phyloP scores from a whole-genome alignment of 2,888 invertebrate genomes.

The Sinodicranocentrus sp. region DNA sequence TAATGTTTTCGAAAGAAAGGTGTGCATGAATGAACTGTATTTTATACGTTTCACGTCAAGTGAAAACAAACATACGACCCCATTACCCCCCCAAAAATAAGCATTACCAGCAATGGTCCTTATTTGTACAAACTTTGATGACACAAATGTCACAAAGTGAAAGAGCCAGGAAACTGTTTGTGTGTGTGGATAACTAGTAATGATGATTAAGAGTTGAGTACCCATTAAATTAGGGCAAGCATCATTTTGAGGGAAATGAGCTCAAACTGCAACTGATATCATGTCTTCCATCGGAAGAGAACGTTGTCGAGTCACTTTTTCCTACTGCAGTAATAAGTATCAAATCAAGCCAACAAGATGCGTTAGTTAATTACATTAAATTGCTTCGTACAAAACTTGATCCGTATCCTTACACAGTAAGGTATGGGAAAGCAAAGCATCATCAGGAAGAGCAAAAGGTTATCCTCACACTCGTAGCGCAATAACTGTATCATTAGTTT shows the following conservation, averaged over 20 bases:
- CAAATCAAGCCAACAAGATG: constrained; percentile 62
- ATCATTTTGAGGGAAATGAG: constrained; percentile 51
- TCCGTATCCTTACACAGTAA: neutral
- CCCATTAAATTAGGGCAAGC: constrained; percentile 63
- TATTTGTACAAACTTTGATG: too few relatives aligned
- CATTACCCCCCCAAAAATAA: too few relatives aligned
- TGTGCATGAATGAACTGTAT: too few relatives aligned
- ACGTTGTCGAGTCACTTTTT: constrained; percentile 22
- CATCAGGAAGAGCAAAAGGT: neutral
- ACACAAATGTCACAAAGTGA: constrained; percentile 58
- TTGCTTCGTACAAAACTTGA: constrained; percentile 42
- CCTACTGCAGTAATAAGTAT: constrained; percentile 56
- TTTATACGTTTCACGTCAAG: too few relatives aligned
- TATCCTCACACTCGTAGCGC: constrained; percentile 10
- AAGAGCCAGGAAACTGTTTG: constrained; percentile 35
- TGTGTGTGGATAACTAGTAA: constrained; percentile 24
- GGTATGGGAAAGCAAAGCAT: constrained; percentile 2
- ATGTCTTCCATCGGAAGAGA: neutral
- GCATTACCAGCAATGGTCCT: too few relatives aligned
- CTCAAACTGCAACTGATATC: constrained; percentile 38
- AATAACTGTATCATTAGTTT: constrained; percentile 21
- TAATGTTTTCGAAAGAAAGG: too few relatives aligned
- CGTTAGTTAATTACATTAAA: constrained; percentile 69
- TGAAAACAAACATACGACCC: too few relatives aligned
- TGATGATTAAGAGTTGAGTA: constrained; percentile 56